A percentile compares a stretch with the other conserved stretches of the same genome.
Conservation (phyloP, 2,113 vertebrate species). For the Neodontobutis hainanensis region DNA sequence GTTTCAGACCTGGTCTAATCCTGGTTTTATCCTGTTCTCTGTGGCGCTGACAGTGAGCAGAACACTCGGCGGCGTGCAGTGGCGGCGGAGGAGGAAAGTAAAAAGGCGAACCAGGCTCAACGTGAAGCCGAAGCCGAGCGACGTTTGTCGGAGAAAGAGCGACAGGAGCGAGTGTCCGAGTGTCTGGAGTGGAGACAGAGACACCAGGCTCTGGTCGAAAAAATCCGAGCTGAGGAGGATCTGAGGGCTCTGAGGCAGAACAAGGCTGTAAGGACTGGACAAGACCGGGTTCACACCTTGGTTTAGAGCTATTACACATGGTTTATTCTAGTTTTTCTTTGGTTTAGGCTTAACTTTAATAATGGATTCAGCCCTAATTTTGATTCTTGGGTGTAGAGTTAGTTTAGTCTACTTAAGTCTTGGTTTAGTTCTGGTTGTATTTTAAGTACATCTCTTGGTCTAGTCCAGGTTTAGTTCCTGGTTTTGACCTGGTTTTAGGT, state of each 20-base stretch:
- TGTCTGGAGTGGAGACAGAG: constrained; percentile 73
- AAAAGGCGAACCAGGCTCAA: constrained; percentile 52
- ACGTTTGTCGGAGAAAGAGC: constrained; percentile 58
- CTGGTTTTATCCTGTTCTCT: not conserved
- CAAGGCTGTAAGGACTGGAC: constrained; percentile 65
- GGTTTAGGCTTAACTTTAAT: too few relatives aligned
- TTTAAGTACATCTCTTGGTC: too few relatives aligned
- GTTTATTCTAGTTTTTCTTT: too few relatives aligned
- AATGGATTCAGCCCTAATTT: too few relatives aligned
- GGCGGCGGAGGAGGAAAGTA: constrained; percentile 65
- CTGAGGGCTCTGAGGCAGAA: constrained; percentile 72
- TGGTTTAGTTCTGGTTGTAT: too few relatives aligned
- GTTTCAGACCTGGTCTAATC: too few relatives aligned
- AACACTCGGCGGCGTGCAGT: constrained; percentile 50
- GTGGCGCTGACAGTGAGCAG: constrained; percentile 54
- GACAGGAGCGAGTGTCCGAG: constrained; percentile 67
- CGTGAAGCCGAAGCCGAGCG: constrained; percentile 68
- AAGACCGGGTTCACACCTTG: not conserved
- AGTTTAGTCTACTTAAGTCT: too few relatives aligned
- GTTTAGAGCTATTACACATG: too few relatives aligned
- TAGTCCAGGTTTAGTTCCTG: too few relatives aligned
- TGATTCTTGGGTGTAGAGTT: too few relatives aligned
- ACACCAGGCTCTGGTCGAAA: constrained; percentile 56
- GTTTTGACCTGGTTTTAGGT: too few relatives aligned
- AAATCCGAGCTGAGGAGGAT: constrained; percentile 68